Conservation (phyloP, 2,113 vertebrate genomes). For the Phalacrocorax aristotelis region DNA sequence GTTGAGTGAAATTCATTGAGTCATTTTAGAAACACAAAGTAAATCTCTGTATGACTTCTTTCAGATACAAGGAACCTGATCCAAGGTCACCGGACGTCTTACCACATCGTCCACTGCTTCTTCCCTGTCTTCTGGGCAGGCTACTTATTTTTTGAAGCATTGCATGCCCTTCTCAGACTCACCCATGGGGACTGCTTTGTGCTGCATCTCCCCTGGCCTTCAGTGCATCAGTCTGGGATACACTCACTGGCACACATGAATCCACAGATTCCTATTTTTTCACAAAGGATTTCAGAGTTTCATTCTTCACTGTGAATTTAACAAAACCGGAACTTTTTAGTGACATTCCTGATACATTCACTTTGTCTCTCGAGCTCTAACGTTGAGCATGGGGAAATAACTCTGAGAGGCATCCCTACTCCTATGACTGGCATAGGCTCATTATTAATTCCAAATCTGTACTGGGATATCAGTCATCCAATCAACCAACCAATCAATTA, state of each 20-base stretch:
- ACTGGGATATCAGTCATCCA: not conserved
- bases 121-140: not conserved
- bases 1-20: not conserved
- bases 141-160: not conserved
- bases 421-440: not conserved
- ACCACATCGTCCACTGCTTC: not conserved
- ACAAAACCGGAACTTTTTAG: not conserved
- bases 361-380: not conserved
- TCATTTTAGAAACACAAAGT: not conserved
- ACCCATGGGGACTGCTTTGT: not conserved
- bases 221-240: not conserved
- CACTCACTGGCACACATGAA: not conserved
- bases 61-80: not conserved
- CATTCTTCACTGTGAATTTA: not conserved
- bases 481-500: not conserved
- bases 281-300: not conserved
- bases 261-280: not conserved
- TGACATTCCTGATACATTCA: not conserved
- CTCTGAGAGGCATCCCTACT: not conserved
- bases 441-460: not conserved
- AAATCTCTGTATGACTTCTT: not conserved
- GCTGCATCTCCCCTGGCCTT: not conserved
- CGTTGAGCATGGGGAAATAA: not conserved
- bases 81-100: not conserved
- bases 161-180: not conserved